Conservation (phyloP, 2,888 invertebrate genomes). For the Mythimna ferrago region DNA sequence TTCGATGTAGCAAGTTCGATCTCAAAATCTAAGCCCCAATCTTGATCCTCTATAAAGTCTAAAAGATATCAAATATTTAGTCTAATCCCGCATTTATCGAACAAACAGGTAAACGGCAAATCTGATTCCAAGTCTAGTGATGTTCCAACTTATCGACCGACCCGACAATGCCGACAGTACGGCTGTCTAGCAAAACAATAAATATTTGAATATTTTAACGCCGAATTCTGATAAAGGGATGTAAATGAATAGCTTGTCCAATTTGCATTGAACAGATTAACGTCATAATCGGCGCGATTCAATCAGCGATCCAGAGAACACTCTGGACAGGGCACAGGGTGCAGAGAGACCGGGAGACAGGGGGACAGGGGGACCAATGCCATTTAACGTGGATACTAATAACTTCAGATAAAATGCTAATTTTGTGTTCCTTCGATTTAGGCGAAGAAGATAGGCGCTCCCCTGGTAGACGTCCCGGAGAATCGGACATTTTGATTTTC, state of each 20-base stretch:
- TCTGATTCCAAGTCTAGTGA: slow-evolving; percentile 48
- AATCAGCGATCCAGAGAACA: slow-evolving; percentile 87
- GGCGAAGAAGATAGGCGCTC: slow-evolving; percentile 78
- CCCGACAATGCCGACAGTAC: slow-evolving; percentile 57
- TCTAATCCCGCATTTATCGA: slow-evolving; percentile 23
- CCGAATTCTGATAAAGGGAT: slow-evolving; percentile 87
- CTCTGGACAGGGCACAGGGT: slow-evolving; percentile 78
- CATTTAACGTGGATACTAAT: slow-evolving; percentile 85
- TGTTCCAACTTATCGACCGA: slow-evolving; percentile 58
- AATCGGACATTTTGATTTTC: slow-evolving; percentile 19
- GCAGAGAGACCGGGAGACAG: slow-evolving; percentile 44
- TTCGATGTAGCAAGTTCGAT: background rate
- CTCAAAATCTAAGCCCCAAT: background rate
- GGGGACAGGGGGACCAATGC: slow-evolving; percentile 61
- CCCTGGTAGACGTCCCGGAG: slow-evolving; percentile 56
- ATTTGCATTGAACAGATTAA: slow-evolving; percentile 91
- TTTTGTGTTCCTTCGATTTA: slow-evolving; percentile 90
- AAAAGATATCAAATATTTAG: slow-evolving; percentile 16
- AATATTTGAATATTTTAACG: slow-evolving; percentile 88
- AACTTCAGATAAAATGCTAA: slow-evolving; percentile 90
- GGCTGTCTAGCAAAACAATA: slow-evolving; percentile 80
- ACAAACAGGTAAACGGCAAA: slow-evolving; percentile 37
- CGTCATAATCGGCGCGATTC: slow-evolving; percentile 90
- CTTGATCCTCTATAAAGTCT: slow-evolving; percentile 2
- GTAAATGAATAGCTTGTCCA: slow-evolving; percentile 89